phyloP scores from a whole-genome alignment of 2,888 invertebrate species.

The Lasioglossum calceatum region DNA sequence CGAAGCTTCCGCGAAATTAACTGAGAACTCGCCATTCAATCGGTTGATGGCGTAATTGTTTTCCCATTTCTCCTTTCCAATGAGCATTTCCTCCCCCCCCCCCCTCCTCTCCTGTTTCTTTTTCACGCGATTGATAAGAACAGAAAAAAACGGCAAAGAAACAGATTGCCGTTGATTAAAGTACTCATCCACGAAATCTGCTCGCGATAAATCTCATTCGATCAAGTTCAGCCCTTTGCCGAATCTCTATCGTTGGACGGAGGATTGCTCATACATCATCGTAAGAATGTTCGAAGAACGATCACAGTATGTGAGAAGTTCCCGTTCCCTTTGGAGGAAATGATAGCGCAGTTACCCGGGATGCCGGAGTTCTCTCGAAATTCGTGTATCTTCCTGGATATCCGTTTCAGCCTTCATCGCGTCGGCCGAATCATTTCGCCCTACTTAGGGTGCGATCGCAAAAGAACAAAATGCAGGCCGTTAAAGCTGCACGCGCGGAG shows the following conservation, averaged over 20 bases:
- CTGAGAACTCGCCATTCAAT: slow-evolving; percentile 44
- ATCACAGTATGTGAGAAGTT: slow-evolving; percentile 34
- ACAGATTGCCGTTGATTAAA: slow-evolving; percentile 50
- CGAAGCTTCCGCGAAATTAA: slow-evolving; percentile 52
- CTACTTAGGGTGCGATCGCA: not conserved
- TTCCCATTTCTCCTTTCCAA: slow-evolving; percentile 37
- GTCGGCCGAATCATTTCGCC: slow-evolving; percentile 16
- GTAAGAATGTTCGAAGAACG: slow-evolving; percentile 35
- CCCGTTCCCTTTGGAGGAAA: slow-evolving; percentile 19
- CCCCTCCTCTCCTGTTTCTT: not conserved
- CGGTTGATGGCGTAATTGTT: slow-evolving; percentile 59
- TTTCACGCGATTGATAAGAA: not conserved
- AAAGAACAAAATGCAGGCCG: not conserved
- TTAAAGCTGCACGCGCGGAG: slow-evolving; percentile 8
- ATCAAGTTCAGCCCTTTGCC: slow-evolving; percentile 38
- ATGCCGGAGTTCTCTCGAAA: not conserved
- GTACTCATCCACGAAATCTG: slow-evolving; percentile 27
- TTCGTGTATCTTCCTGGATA: slow-evolving; percentile 1
- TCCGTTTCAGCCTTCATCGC: not conserved
- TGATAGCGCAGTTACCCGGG: not conserved
- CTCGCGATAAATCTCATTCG: slow-evolving; percentile 55
- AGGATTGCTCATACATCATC: slow-evolving; percentile 62
- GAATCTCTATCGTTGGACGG: slow-evolving; percentile 36
- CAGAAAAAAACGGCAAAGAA: not conserved
- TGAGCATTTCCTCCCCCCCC: not conserved